A percentile compares a stretch with the other conserved stretches of the same genome.
Conservation (phyloP, 1,140 invertebrate species). For the Ips typographus region DNA sequence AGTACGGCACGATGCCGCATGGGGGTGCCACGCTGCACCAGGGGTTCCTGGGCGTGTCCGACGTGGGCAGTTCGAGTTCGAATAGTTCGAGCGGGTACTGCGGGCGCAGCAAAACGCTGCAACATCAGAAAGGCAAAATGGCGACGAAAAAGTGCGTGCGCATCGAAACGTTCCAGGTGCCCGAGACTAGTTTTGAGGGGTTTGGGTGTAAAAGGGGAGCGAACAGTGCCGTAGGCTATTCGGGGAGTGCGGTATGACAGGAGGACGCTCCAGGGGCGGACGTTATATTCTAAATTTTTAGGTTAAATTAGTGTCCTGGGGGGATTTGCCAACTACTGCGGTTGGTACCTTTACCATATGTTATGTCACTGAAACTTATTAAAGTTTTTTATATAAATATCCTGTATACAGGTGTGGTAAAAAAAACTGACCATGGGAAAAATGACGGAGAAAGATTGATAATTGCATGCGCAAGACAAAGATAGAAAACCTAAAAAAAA, state of each 20-base stretch:
- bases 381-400: too few species aligned
- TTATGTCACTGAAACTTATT: too few species aligned
- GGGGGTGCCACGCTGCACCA: constrained; percentile 44
- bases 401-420: too few species aligned
- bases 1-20: constrained; percentile 50
- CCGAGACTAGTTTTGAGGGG: constrained; percentile 47
- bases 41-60: constrained; percentile 48
- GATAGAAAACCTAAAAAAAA: too few species aligned
- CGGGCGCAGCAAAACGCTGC: constrained; percentile 49
- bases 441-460: too few species aligned
- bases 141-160: constrained; percentile 48
- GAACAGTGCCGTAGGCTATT: constrained; percentile 44
- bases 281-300: constrained; percentile 29
- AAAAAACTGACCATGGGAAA: too few species aligned
- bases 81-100: constrained; percentile 49
- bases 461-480: too few species aligned
- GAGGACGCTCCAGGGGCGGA: constrained; percentile 25
- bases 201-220: constrained; percentile 42
- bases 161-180: constrained; percentile 50
- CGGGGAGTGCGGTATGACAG: constrained; percentile 52
- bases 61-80: constrained; percentile 47
- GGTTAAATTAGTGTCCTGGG: not conserved
- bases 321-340: too few species aligned
- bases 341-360: too few species aligned
- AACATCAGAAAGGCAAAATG: constrained; percentile 42